These are phyloP conservation scores for Drosophila kuntzei DNA, from an alignment of 2,888 invertebrate species.

Conservation along the genomic window DNA sequence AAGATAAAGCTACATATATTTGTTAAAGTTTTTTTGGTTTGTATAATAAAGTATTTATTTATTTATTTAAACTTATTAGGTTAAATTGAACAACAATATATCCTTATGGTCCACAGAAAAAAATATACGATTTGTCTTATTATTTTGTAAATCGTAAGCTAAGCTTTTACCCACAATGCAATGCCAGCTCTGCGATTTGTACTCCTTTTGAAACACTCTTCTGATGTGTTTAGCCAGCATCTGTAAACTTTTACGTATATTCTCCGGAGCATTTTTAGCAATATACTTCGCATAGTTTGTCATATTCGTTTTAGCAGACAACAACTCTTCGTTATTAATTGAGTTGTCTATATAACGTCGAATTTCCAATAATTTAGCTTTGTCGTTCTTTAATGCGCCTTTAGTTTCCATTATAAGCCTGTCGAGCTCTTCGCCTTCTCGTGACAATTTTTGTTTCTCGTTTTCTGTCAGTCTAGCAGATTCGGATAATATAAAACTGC, in stretches of 20 bases:
- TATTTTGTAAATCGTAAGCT: neutral
- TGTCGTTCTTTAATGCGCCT: neutral
- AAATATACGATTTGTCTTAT: neutral
- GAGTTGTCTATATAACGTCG: neutral
- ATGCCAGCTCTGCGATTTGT: neutral
- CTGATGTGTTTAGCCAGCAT: neutral
- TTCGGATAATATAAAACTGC: neutral
- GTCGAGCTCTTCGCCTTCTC: neutral
- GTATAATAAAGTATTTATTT: neutral
- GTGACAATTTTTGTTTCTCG: neutral
- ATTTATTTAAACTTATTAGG: neutral
- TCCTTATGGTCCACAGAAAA: neutral
- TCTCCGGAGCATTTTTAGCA: neutral
- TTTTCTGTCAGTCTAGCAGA: neutral
- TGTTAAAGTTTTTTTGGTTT: neutral
- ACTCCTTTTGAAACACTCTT: neutral
- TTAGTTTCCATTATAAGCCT: neutral
- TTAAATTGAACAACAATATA: neutral
- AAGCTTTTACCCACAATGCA: constrained; percentile 2
- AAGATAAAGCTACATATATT: neutral
- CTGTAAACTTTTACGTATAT: neutral
- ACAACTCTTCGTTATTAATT: neutral
- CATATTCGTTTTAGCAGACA: neutral
- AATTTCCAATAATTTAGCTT: neutral
- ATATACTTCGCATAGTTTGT: fast-evolving